Evolutionary conservation across 2,113 vertebrate genomes (phyloP).

Genomic region (Ahaetulla prasina): DNA sequence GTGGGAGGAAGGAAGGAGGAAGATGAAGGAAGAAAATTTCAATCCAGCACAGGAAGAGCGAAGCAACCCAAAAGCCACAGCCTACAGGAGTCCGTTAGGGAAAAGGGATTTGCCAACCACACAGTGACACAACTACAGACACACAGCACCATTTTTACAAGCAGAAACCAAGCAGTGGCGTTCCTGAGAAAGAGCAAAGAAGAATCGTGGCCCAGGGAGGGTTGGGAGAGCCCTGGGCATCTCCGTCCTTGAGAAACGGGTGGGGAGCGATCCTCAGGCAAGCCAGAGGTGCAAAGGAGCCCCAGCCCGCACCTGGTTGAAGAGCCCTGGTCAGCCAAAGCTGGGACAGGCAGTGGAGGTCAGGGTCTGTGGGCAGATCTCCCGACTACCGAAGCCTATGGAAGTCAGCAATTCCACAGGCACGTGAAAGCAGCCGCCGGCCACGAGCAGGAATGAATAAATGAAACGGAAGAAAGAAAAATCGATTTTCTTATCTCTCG

Average conservation of each 20-base stretch:
- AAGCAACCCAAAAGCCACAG: background rate
- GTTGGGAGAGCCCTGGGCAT: too few species aligned
- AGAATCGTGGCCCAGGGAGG: rapidly evolving
- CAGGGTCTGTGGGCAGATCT: background rate
- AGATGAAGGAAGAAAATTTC: background rate
- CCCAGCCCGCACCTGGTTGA: background rate
- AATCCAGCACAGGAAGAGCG: background rate
- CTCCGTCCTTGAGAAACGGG: background rate
- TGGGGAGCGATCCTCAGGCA: background rate
- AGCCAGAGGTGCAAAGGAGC: background rate
- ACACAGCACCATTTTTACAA: background rate
- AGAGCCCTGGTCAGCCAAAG: background rate
- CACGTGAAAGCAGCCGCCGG: background rate
- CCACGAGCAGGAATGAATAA: background rate
- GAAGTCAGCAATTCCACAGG: background rate
- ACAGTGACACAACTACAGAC: background rate
- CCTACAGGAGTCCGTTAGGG: background rate
- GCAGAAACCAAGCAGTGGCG: background rate
- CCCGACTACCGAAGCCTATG: too few species aligned
- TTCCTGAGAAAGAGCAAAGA: background rate
- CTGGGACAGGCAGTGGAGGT: background rate
- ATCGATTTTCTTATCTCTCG: background rate
- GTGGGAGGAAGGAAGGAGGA: background rate
- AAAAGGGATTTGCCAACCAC: background rate
- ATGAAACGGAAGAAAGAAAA: background rate